phyloP scores from a whole-genome alignment of 2,797 vertebrate species.

The Pampus argenteus region DNA sequence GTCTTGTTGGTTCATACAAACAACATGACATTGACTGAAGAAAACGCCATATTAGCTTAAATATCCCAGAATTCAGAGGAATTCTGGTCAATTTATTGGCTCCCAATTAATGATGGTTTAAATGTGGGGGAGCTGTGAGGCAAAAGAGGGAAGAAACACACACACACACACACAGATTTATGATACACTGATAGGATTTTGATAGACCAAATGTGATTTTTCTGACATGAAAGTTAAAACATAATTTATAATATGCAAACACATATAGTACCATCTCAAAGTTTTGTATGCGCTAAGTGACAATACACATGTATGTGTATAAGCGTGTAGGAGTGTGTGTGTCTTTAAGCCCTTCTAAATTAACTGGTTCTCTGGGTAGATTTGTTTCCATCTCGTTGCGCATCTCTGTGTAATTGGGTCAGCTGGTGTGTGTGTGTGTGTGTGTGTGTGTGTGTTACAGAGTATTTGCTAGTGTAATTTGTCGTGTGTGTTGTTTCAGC shows the following conservation, averaged over 20 bases:
- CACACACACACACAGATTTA: neutral
- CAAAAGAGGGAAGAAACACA: neutral
- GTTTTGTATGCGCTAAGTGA: constrained; percentile 18
- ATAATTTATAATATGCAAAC: constrained; percentile 18
- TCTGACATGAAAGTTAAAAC: neutral
- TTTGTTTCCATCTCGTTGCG: constrained; percentile 82
- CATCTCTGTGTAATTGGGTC: constrained; percentile 84
- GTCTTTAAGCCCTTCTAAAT: constrained; percentile 78
- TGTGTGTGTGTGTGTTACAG: constrained; percentile 46
- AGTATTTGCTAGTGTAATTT: too few species aligned
- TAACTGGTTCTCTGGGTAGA: constrained; percentile 79
- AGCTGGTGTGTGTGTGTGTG: constrained; percentile 70
- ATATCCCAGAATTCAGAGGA: neutral
- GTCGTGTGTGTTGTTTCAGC: constrained; percentile 81
- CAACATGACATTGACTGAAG: neutral
- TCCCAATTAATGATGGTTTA: neutral
- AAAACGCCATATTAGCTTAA: neutral
- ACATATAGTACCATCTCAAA: constrained; percentile 12
- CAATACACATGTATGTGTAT: neutral
- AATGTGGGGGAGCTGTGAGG: neutral
- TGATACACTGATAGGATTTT: constrained; percentile 1
- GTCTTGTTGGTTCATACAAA: neutral
- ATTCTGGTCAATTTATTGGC: neutral
- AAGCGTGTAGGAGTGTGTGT: constrained; percentile 24
- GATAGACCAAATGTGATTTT: neutral